Base-by-base conservation (phyloP, 2,113 vertebrate species). In the Phylloscopus trochiloides region DNA sequence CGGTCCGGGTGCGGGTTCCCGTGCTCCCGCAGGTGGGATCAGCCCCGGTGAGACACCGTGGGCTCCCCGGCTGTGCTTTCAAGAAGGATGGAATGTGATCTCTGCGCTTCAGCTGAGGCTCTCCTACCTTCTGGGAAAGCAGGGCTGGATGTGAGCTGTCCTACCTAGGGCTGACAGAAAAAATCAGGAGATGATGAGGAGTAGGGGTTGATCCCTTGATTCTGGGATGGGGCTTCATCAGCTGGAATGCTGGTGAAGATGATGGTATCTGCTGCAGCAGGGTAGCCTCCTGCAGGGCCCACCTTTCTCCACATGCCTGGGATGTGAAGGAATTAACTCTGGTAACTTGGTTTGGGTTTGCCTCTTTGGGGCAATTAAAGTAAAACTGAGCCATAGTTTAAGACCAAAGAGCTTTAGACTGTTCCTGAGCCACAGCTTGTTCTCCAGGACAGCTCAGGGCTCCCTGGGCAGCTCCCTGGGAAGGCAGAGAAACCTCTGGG, bases 241-340 rank as follows among this genome's bases (percentile, higher is more conserved):
- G 40, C 7, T 10, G 55, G 28, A 32, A 25, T 7, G 4, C 25
- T 55, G 52, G 29, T 67, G 87, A 42, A 73, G 48, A 12, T 72
- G 51, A 15, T 32, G 62, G 8, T 38, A 4, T 51, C 55, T 4
- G 16, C 29, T 6, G 7, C 42, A 24, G 31, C 7, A 6, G 13
- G 10, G n/a, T 17, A 26, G 19, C 55, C 31, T 73, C n/a, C 48
- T 51, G 29, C 67, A 61, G 40, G 2, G 7, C 40, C 25, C 20
- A 10, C 34, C 52, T 48, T 52, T 36, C 38, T 61, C 51, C 32
- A 5, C 0, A 0, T 0, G 0, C 7, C 29, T 4, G 4, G 32
- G 48, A 42, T 1, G 1, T 22, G n/a, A 65, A 57, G 42, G 38
- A 38, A 14, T 75, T 55, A 24, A 24, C 10, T 34, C 55, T 14